These are phyloP conservation scores for Octopus sinensis DNA, from an alignment of 1,140 invertebrate genomes.

Conservation along the genomic window DNA sequence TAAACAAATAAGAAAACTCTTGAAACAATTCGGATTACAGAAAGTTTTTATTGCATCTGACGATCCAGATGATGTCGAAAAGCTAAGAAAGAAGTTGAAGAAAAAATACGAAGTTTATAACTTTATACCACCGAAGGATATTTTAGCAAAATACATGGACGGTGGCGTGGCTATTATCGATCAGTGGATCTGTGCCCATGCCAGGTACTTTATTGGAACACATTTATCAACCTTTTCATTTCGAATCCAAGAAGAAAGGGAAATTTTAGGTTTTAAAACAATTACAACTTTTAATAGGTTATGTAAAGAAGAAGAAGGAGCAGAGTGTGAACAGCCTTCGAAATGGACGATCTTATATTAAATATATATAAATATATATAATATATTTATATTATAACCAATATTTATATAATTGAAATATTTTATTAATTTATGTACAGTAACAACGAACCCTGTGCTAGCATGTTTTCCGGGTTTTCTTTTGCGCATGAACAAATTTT, in stretches of 20 bases:
- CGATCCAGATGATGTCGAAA: slow-evolving; percentile 56
- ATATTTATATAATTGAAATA: too few species aligned
- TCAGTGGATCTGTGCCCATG: slow-evolving; percentile 89
- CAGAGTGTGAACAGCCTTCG: slow-evolving; percentile 51
- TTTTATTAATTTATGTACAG: too few species aligned
- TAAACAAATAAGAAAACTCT: slow-evolving; percentile 66
- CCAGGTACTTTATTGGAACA: slow-evolving; percentile 85
- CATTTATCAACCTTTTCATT: slow-evolving; percentile 93
- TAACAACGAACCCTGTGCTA: too few species aligned
- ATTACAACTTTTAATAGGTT: slow-evolving; percentile 85
- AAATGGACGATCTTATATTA: slow-evolving; percentile 38
- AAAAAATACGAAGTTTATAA: slow-evolving; percentile 52
- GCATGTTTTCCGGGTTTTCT: too few species aligned
- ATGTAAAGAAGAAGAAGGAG: slow-evolving; percentile 61
- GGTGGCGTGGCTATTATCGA: slow-evolving; percentile 92
- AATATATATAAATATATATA: background rate
- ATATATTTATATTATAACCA: too few species aligned
- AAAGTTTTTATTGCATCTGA: slow-evolving; percentile 82
- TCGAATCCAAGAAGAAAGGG: slow-evolving; percentile 93
- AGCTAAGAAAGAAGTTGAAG: slow-evolving; percentile 36
- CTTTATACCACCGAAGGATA: slow-evolving; percentile 58
- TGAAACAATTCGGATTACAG: slow-evolving; percentile 65
- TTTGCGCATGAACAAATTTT: too few species aligned
- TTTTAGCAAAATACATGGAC: slow-evolving; percentile 65
- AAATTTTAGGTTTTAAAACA: slow-evolving; percentile 82